Percentiles rank a stretch among this genome's conserved stretches.
phyloP scores from a whole-genome alignment of 2,113 vertebrate species.

The Abramis brama region DNA sequence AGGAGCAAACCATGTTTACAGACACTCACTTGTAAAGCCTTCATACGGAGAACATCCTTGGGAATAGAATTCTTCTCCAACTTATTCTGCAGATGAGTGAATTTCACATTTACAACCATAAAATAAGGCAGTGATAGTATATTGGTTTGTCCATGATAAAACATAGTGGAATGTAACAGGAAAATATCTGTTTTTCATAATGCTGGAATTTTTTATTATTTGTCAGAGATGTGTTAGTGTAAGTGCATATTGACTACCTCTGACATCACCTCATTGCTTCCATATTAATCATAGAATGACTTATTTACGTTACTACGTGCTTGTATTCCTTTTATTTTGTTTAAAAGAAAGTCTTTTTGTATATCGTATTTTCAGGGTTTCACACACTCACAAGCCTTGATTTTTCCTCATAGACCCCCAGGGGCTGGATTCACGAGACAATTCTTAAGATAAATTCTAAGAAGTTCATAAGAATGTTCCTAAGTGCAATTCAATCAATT shows the following conservation, averaged over 20 bases:
- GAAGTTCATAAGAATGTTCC: no score
- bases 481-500: no score
- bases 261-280: constrained; percentile 7
- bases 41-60: not conserved
- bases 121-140: not conserved
- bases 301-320: not conserved
- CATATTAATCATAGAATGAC: not conserved
- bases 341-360: not conserved
- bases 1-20: constrained; percentile 89
- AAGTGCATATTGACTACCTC: constrained; percentile 8
- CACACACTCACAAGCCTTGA: not conserved
- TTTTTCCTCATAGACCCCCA: not conserved
- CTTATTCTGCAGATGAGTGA: not conserved
- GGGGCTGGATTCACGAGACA: no score
- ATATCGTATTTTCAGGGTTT: not conserved
- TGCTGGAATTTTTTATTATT: not conserved
- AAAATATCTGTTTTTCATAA: not conserved
- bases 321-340: not conserved
- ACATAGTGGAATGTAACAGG: not conserved
- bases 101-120: not conserved
- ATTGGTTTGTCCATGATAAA: not conserved
- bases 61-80: not conserved
- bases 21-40: constrained; percentile 82
- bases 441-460: no score
- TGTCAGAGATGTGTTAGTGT: not conserved